Evolutionary conservation across 2,888 invertebrate genomes (phyloP).

Genomic region (Sinohyriopsis cumingii): DNA sequence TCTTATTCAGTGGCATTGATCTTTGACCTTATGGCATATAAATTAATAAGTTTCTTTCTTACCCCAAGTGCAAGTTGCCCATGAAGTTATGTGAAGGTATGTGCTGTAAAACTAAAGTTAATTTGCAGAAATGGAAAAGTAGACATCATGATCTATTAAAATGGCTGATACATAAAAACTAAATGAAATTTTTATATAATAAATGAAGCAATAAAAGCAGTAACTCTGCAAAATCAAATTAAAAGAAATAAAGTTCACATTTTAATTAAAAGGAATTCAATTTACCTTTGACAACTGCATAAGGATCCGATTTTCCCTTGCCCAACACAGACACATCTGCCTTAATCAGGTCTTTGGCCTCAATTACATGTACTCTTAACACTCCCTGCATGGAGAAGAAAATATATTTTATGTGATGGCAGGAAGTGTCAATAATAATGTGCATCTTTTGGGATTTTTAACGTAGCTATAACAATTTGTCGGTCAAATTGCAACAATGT

Average conservation of each 20-base stretch:
- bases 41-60: too few species aligned
- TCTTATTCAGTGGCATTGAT: too few species aligned
- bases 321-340: slow-evolving; percentile 94
- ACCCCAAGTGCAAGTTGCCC: too few species aligned
- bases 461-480: too few species aligned
- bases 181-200: neutral
- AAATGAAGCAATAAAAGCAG: neutral
- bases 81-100: too few species aligned
- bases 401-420: neutral
- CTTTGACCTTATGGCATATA: too few species aligned
- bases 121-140: too few species aligned
- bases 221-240: neutral
- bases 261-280: neutral
- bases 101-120: too few species aligned
- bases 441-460: neutral
- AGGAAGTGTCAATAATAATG: neutral
- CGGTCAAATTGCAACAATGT: too few species aligned
- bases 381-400: slow-evolving; percentile 83
- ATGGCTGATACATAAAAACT: neutral
- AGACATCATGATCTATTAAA: too few species aligned
- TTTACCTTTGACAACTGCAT: slow-evolving; percentile 80
- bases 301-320: slow-evolving; percentile 98
- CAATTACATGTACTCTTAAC: slow-evolving; percentile 92
- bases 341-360: slow-evolving; percentile 95
- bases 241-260: neutral